phyloP scores from a whole-genome alignment of 2,888 invertebrate genomes.

The Crepidodera aurea region DNA sequence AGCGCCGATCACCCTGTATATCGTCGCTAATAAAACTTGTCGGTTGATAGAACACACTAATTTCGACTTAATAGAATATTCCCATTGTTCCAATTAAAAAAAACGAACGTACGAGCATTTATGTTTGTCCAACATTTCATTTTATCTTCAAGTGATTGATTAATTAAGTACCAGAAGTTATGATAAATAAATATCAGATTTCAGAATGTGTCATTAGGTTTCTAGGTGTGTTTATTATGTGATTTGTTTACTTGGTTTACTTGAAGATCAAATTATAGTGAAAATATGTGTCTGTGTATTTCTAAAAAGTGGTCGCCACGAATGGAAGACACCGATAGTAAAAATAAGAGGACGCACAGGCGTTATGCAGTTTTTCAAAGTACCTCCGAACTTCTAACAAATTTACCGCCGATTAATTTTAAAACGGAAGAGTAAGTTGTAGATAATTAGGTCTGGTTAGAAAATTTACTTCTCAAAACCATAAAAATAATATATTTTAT shows the following conservation, averaged over 20 bases:
- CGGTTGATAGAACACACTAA: slow-evolving; percentile 1
- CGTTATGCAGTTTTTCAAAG: slow-evolving; percentile 20
- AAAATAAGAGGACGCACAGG: slow-evolving; percentile 1
- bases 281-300: slow-evolving; percentile 16
- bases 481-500: background rate
- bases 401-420: background rate
- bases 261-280: background rate
- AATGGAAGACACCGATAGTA: background rate
- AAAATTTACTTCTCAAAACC: no score
- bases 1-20: slow-evolving; percentile 2
- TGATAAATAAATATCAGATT: background rate
- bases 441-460: no score
- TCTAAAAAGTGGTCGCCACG: background rate
- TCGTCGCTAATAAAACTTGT: background rate
- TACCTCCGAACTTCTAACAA: slow-evolving; percentile 1
- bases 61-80: slow-evolving; percentile 1
- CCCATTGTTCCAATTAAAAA: background rate
- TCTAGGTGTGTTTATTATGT: background rate
- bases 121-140: background rate
- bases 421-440: slow-evolving; percentile 18
- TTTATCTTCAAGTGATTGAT: slow-evolving; percentile 1
- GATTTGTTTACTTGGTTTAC: background rate
- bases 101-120: background rate
- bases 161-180: background rate
- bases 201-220: no score